Conservation (phyloP, 2,113 vertebrate species). For the Periophthalmodon schlosseri region DNA sequence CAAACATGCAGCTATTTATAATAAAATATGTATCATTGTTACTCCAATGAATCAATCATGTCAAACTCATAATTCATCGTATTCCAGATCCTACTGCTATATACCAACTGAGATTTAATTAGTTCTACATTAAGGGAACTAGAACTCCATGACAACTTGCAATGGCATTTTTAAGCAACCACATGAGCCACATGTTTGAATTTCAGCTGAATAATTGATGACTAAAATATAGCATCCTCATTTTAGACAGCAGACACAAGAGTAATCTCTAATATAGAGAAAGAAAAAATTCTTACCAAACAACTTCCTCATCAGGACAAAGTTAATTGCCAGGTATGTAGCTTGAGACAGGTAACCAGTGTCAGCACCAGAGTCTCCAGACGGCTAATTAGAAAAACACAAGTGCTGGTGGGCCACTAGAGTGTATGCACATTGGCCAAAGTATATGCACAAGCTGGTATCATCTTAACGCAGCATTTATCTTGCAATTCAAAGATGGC, state of each 20-base stretch:
- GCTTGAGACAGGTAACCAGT: slow-evolving; percentile 11
- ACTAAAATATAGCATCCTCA: neutral
- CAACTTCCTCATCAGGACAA: slow-evolving; percentile 3
- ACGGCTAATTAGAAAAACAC: slow-evolving; percentile 10
- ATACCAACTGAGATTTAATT: neutral
- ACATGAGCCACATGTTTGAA: neutral
- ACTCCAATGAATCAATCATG: slow-evolving; percentile 4
- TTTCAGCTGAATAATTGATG: neutral
- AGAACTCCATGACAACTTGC: neutral
- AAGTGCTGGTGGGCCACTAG: neutral
- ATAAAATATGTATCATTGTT: neutral
- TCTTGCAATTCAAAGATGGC: neutral
- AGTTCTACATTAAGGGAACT: neutral
- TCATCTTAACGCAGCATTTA: neutral
- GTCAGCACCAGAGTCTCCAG: neutral
- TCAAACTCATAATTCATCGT: neutral
- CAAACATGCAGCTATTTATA: neutral
- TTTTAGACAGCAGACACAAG: neutral
- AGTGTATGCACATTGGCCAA: neutral
- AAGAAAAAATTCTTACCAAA: neutral
- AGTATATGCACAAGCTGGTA: neutral
- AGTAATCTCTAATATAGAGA: neutral
- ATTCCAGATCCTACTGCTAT: neutral
- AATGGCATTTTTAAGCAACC: neutral
- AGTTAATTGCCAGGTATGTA: slow-evolving; percentile 7